These are phyloP conservation scores for Choristoneura fumiferana DNA, from an alignment of 1,140 invertebrate genomes.

Conservation along the genomic window DNA sequence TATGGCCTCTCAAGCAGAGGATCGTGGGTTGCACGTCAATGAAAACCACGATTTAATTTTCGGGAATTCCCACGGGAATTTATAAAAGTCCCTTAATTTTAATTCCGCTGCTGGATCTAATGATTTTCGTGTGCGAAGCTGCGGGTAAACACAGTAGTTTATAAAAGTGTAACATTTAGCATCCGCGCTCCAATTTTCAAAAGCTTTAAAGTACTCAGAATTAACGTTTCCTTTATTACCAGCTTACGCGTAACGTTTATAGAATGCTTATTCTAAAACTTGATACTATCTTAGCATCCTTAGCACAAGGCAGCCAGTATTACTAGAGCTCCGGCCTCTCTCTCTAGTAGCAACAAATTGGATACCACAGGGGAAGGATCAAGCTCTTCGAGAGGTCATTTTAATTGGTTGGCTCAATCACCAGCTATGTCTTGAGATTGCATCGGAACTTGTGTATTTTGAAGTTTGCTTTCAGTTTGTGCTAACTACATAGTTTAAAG, in stretches of 20 bases:
- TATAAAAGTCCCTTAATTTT: too few relatives aligned
- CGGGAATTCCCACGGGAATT: too few relatives aligned
- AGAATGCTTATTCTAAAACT: slow-evolving; percentile 13
- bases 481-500: slow-evolving; percentile 13
- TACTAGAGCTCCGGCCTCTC: background rate
- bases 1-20: too few relatives aligned
- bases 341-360: background rate
- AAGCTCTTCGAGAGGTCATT: background rate
- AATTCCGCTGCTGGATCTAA: too few relatives aligned
- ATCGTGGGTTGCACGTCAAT: too few relatives aligned
- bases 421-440: slow-evolving; percentile 13
- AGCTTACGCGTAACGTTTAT: background rate
- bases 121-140: too few relatives aligned
- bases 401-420: slow-evolving; percentile 11
- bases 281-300: slow-evolving; percentile 5
- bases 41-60: too few relatives aligned
- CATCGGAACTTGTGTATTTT: slow-evolving; percentile 15
- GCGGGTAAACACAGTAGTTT: too few relatives aligned
- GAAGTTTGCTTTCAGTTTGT: slow-evolving; percentile 18
- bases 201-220: too few relatives aligned
- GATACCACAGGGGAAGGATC: background rate
- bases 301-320: background rate
- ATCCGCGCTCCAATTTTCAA: too few relatives aligned
- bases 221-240: background rate
- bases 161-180: too few relatives aligned